Percentiles rank a stretch among this genome's conserved stretches.
phyloP scores from a whole-genome alignment of 2,888 invertebrate species.

The Nemotelus nigrinus region DNA sequence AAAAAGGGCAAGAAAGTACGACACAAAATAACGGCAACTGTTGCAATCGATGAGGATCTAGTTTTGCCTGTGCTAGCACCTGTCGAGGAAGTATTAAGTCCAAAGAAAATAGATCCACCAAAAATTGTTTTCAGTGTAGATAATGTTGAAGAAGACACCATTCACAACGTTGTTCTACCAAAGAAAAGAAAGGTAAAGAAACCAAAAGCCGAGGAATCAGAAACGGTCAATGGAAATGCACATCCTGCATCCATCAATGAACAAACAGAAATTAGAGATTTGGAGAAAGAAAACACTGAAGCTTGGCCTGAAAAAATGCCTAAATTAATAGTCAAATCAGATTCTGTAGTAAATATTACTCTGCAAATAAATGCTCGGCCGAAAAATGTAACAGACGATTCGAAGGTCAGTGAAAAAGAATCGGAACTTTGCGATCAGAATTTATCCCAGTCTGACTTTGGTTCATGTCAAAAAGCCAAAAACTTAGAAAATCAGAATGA shows the following conservation, averaged over 20 bases:
- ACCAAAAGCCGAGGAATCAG: constrained; percentile 9
- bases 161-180: constrained; percentile 62
- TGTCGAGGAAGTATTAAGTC: constrained; percentile 46
- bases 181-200: constrained; percentile 56
- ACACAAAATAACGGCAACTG: constrained; percentile 62
- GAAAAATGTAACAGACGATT: neutral
- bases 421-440: too few species aligned
- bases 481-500: too few species aligned
- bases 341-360: constrained; percentile 26
- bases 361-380: constrained; percentile 25
- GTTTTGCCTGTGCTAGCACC: constrained; percentile 46
- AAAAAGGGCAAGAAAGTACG: constrained; percentile 60
- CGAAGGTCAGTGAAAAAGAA: neutral
- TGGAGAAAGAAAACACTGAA: constrained; percentile 52
- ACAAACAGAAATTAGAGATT: constrained; percentile 41
- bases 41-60: constrained; percentile 58
- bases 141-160: constrained; percentile 61
- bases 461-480: too few species aligned
- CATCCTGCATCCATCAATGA: constrained; percentile 48
- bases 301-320: constrained; percentile 22
- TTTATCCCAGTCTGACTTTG: too few species aligned
- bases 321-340: constrained; percentile 31
- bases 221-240: neutral
- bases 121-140: constrained; percentile 64
- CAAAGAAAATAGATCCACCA: constrained; percentile 55